Conservation (phyloP, 2,888 invertebrate species). For the Protodeltote pygarga region DNA sequence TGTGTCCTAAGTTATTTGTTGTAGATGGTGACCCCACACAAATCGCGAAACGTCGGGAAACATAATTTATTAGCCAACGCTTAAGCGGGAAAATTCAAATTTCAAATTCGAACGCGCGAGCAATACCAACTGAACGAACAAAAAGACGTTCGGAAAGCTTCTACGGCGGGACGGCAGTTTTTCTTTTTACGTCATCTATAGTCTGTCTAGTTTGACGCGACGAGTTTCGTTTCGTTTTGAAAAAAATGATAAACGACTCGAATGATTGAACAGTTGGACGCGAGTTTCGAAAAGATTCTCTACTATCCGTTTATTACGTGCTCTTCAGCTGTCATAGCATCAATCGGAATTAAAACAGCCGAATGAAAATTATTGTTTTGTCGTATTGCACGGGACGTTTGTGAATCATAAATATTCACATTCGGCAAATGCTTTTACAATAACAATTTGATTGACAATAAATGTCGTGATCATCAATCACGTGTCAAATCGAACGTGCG, state of each 20-base stretch:
- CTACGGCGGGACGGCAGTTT: constrained; percentile 67
- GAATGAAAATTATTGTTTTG: constrained; percentile 66
- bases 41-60: constrained; percentile 41
- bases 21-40: constrained; percentile 40
- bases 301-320: constrained; percentile 63
- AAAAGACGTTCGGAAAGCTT: constrained; percentile 82
- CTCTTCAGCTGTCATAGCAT: constrained; percentile 54
- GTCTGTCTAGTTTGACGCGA: constrained; percentile 78
- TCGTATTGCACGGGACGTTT: constrained; percentile 59
- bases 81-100: constrained; percentile 67
- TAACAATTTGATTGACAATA: constrained; percentile 78
- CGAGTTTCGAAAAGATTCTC: constrained; percentile 74
- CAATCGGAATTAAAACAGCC: constrained; percentile 73
- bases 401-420: constrained; percentile 82
- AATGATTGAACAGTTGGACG: constrained; percentile 82
- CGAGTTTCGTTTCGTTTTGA: constrained; percentile 73
- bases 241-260: constrained; percentile 81
- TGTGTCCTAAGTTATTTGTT: constrained; percentile 18
- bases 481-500: constrained; percentile 69
- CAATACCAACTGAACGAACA: constrained; percentile 75
- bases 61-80: constrained; percentile 58
- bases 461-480: constrained; percentile 79
- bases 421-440: constrained; percentile 75
- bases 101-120: constrained; percentile 66
- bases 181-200: constrained; percentile 80